Base-by-base conservation (phyloP, 2,113 vertebrate species). In the Trichechus manatus region DNA sequence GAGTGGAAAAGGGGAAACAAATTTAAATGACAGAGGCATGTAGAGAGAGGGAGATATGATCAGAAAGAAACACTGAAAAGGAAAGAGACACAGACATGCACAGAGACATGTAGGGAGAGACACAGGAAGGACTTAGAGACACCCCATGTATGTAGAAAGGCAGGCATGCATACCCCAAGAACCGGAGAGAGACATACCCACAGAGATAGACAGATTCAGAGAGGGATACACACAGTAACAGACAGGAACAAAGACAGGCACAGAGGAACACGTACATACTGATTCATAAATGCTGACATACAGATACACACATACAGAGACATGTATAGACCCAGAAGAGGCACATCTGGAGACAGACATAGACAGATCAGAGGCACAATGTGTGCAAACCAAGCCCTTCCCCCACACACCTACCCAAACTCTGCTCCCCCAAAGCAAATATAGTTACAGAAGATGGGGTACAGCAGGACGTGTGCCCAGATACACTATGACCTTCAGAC, bases 1-100 rank as follows among this genome's bases (percentile, higher is more conserved):
- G 14, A 94, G 33, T 96, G 33, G 78, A 85, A 87, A 94, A 53
- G n/a, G 23, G 81, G 63, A 39, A 74, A 82, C 39, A 88, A 29
- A 86, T 92, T 93, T 74, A 90, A 91, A 85, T 72, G 39, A 64
- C 6, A 56, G 61, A 78, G 53, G 13, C 33, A 61, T 68, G n/a
- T 8, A 53, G 68, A 75, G 63, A 94, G 39, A 89, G 13, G 47
- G 78, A 77, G 23, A 44, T 87, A 36, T 7, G 8, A 93, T 78
- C 56, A 78, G 63, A 74, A 86, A 93, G 61, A 94, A 79, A 42
- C 50, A 87, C 59, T 61, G 59, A 59, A 82, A 94, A 15, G 27
- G 36, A 29, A 39, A 83, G 61, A 81, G 33, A 53, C 10, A 50
- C 64, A 91, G 33, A 90, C 33, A 19, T 74, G 44, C 10, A 50